These are phyloP conservation scores for Steinernema feltiae DNA, from an alignment of 1,140 invertebrate species.

Conservation along the genomic window DNA sequence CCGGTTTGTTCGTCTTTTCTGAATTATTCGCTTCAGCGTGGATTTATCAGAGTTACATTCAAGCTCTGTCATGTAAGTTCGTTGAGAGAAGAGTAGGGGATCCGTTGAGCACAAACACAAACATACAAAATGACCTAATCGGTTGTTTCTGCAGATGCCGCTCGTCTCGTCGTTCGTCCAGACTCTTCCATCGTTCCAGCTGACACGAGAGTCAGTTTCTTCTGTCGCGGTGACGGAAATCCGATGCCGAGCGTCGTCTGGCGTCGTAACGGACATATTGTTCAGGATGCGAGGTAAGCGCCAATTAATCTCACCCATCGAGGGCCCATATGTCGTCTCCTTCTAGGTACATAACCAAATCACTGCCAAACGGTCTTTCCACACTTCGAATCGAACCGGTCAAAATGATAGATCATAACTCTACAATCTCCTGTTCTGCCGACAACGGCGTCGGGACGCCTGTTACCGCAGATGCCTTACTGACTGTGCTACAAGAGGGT, in stretches of 20 bases:
- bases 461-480: slow-evolving; percentile 75
- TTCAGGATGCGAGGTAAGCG: slow-evolving; percentile 69
- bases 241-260: slow-evolving; percentile 78
- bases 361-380: slow-evolving; percentile 65
- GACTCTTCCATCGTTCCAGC: slow-evolving; percentile 67
- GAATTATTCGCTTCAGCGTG: neutral
- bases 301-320: slow-evolving; percentile 36
- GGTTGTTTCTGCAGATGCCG: slow-evolving; percentile 29
- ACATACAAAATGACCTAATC: neutral
- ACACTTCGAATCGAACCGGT: slow-evolving; percentile 86
- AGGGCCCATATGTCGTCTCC: slow-evolving; percentile 15
- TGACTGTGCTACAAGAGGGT: slow-evolving; percentile 78
- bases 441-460: slow-evolving; percentile 92
- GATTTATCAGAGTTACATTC: slow-evolving; percentile 38
- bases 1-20: neutral
- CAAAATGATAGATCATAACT: slow-evolving; percentile 73
- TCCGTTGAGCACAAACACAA: neutral
- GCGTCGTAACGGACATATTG: slow-evolving; percentile 79
- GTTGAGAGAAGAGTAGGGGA: neutral
- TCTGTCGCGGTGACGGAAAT: slow-evolving; percentile 83
- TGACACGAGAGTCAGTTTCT: slow-evolving; percentile 85
- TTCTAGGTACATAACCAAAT: slow-evolving; percentile 61
- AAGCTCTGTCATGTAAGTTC: slow-evolving; percentile 39
- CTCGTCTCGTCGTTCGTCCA: slow-evolving; percentile 40
- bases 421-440: slow-evolving; percentile 86